Base-by-base conservation (phyloP, 2,113 vertebrate species). In the Vireo altiloquus region DNA sequence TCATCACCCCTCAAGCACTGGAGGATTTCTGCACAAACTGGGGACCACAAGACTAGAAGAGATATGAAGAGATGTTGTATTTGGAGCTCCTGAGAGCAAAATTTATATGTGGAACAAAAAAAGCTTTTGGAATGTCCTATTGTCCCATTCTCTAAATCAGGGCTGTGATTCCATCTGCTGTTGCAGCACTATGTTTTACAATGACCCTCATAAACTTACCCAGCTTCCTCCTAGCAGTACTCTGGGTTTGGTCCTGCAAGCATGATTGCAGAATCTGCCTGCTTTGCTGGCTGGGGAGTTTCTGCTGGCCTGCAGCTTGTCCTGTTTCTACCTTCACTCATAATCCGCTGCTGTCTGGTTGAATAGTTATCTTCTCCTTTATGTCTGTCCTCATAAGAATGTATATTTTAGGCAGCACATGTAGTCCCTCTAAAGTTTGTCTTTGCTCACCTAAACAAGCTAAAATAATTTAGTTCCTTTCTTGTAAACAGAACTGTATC, bases 401-500 rank as follows among this genome's bases (percentile, higher is more conserved):
- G 31, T 57, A 50, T 64, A 31, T 70, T 88, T 90, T 24, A 46
- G 42, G 54, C 85, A 90, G 66, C 75, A 85, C 0, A 0, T 39
- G 11, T 39, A n/a, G n/a, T 46, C n/a, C 17, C 20, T 68, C 89
- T 80, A n/a, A 57, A 46, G n/a, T 93, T 90, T 87, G 81, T 15
- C 39, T 72, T 57, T 72, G 69, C 57, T 93, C 50, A 82, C 74
- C 90, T 89, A 95, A 96, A 82, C 65, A 95, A 72, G 53, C 54
- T 52, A 37, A 94, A 79, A 85, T 72, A 71, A 85, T 90, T 87
- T 47, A 65, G 70, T 57, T 82, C 78, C 84, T 82, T 68, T 69
- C 85, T 69, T 65, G 49, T 95, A 96, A 96, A 90, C 75, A 92
- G 59, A 85, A 9, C 82, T 82, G 40, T 90, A 12, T n/a, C 35